Percentiles rank a stretch among this genome's conserved stretches.
Conservation (phyloP, 2,888 invertebrate genomes). For the Vanessa cardui region DNA sequence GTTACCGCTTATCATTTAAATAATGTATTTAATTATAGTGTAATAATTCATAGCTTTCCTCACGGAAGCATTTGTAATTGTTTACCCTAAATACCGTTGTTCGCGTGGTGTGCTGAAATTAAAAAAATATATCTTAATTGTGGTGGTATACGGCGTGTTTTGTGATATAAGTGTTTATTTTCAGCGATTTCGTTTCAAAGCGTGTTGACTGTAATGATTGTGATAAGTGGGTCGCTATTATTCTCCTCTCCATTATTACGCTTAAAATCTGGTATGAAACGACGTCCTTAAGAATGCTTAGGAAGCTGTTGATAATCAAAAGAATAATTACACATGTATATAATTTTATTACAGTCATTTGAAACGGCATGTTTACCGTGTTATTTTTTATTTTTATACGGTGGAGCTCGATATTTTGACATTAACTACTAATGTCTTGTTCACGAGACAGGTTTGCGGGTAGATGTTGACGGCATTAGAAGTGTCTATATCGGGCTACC, state of each 20-base stretch:
- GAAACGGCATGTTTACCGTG: too few relatives aligned
- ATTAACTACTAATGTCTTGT: too few relatives aligned
- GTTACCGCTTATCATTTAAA: constrained; percentile 46
- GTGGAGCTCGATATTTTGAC: too few relatives aligned
- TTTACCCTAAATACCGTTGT: constrained; percentile 47
- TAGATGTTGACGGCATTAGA: too few relatives aligned
- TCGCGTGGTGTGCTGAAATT: constrained; percentile 74
- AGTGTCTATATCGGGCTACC: too few relatives aligned
- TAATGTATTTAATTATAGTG: constrained; percentile 47
- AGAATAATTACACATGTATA: constrained; percentile 3
- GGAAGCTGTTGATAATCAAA: not conserved
- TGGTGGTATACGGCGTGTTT: constrained; percentile 69
- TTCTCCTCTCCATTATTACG: constrained; percentile 31
- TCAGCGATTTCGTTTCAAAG: constrained; percentile 68
- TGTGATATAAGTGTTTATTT: constrained; percentile 74
- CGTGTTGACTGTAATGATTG: constrained; percentile 74
- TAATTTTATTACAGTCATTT: not conserved
- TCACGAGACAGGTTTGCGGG: too few relatives aligned
- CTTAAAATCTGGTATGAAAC: constrained; percentile 24
- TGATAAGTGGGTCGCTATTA: constrained; percentile 54
- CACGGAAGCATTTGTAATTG: constrained; percentile 47
- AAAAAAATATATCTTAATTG: constrained; percentile 73
- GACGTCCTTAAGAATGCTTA: constrained; percentile 25
- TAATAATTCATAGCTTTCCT: constrained; percentile 43
- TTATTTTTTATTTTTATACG: too few relatives aligned